These are phyloP conservation scores for Dynastes tityus DNA, from an alignment of 2,888 invertebrate species.

Conservation along the genomic window DNA sequence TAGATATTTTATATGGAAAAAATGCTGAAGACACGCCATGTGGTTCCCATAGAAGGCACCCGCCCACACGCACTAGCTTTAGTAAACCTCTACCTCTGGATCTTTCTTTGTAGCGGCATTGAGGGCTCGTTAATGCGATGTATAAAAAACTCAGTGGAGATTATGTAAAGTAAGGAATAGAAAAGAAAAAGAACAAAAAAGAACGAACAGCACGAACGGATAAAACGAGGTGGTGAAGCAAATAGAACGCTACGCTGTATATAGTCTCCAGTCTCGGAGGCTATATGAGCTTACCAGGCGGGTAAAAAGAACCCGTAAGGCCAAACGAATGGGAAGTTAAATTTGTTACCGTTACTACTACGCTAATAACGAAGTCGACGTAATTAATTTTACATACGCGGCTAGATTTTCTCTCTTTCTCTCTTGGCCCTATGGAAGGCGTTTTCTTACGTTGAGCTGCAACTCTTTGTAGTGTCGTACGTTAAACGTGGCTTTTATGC, in stretches of 20 bases:
- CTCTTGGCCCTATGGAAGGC: too few species aligned
- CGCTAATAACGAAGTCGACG: conserved; percentile 11
- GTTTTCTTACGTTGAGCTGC: too few species aligned
- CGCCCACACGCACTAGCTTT: conserved; percentile 40
- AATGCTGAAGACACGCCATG: conserved; percentile 45
- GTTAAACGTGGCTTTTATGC: too few species aligned
- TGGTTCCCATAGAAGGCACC: conserved; percentile 42
- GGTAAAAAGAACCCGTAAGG: neutral
- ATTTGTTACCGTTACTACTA: conserved; percentile 19
- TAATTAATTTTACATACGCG: conserved; percentile 48
- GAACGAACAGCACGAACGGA: neutral
- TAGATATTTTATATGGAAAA: conserved; percentile 13
- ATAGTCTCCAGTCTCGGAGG: too few species aligned
- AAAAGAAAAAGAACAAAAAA: neutral
- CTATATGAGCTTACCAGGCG: too few species aligned
- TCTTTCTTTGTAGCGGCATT: neutral
- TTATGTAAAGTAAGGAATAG: conserved; percentile 25
- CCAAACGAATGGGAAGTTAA: conserved; percentile 8
- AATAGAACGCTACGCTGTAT: too few species aligned
- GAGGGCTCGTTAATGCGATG: conserved; percentile 41
- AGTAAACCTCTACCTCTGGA: conserved; percentile 1
- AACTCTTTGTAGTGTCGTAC: too few species aligned
- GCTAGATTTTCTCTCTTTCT: neutral
- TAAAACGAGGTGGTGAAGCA: too few species aligned
- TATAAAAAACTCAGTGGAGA: conserved; percentile 40